Evolutionary conservation across 2,113 vertebrate genomes (phyloP).

Genomic region (Etheostoma spectabile): DNA sequence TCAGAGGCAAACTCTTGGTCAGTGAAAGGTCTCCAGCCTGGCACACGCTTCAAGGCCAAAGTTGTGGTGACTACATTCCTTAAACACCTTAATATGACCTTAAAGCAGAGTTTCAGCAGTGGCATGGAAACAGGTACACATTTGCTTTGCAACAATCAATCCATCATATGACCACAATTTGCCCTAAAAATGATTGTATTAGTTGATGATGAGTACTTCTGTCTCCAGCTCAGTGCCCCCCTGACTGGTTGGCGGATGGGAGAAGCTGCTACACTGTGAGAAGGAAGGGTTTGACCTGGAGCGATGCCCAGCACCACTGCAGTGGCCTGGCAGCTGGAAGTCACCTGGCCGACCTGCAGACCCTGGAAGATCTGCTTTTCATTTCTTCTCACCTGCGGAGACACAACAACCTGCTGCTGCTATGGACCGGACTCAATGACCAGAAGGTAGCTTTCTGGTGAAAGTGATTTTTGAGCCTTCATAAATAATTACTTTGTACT

Average conservation of each 20-base stretch:
- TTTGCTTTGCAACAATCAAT: neutral
- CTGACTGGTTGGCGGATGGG: slow-evolving; percentile 85
- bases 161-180: neutral
- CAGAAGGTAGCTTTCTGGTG: slow-evolving; percentile 76
- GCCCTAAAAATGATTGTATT: neutral
- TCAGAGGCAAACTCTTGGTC: slow-evolving; percentile 53
- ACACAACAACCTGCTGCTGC: slow-evolving; percentile 82
- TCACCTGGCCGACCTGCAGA: slow-evolving; percentile 86
- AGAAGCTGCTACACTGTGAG: slow-evolving; percentile 86
- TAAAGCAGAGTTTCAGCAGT: slow-evolving; percentile 84
- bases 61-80: slow-evolving; percentile 82
- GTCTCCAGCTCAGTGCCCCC: slow-evolving; percentile 83
- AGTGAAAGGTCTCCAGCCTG: slow-evolving; percentile 84
- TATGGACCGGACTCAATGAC: slow-evolving; percentile 90
- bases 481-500: neutral
- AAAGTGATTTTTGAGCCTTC: neutral
- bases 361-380: slow-evolving; percentile 82
- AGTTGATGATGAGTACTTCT: slow-evolving; percentile 10
- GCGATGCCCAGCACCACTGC: slow-evolving; percentile 80
- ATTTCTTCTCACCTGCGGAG: slow-evolving; percentile 82
- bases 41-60: slow-evolving; percentile 78
- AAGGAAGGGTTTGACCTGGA: slow-evolving; percentile 81
- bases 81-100: slow-evolving; percentile 74
- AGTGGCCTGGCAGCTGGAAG: slow-evolving; percentile 67
- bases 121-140: slow-evolving; percentile 86